Evolutionary conservation across 2,797 vertebrate species (phyloP).

Genomic region (Psittacula echo): DNA sequence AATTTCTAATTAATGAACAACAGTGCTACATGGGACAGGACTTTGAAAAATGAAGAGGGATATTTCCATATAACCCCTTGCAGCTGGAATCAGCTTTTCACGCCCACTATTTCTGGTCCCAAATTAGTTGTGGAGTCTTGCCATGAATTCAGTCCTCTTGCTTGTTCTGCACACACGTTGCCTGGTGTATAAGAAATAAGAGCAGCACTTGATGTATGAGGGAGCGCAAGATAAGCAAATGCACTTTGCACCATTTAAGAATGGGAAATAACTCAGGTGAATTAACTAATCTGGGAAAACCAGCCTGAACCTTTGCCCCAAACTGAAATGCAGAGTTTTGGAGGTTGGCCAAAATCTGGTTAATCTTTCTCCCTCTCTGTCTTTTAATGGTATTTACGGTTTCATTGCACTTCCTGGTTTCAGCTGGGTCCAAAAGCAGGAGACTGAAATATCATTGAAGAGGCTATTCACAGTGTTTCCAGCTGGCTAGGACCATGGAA

Average conservation of each 20-base stretch:
- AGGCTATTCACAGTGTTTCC: slow-evolving; percentile 59
- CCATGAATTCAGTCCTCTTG: slow-evolving; percentile 46
- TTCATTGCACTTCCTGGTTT: slow-evolving; percentile 33
- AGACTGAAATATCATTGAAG: slow-evolving; percentile 61
- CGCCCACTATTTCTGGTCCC: slow-evolving; percentile 22
- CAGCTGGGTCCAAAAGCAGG: slow-evolving; percentile 47
- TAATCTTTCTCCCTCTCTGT: slow-evolving; percentile 54
- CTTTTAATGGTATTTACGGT: slow-evolving; percentile 53
- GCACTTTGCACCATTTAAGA: background rate
- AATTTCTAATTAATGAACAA: slow-evolving; percentile 34
- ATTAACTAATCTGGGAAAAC: slow-evolving; percentile 16
- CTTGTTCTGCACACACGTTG: background rate
- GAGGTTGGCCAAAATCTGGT: slow-evolving; percentile 42
- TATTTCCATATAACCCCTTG: slow-evolving; percentile 64
- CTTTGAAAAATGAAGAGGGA: slow-evolving; percentile 18
- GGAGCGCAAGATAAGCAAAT: slow-evolving; percentile 7
- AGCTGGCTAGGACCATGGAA: slow-evolving; percentile 50
- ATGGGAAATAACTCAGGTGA: background rate
- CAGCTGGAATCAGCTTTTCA: slow-evolving; percentile 57
- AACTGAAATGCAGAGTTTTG: slow-evolving; percentile 42
- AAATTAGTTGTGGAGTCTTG: slow-evolving; percentile 58
- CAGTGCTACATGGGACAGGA: background rate
- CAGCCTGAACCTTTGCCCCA: slow-evolving; percentile 49
- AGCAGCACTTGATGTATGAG: background rate
- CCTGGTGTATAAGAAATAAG: background rate